Evolutionary conservation across 2,113 vertebrate species (phyloP).

Genomic region (Morphnarchus princeps): DNA sequence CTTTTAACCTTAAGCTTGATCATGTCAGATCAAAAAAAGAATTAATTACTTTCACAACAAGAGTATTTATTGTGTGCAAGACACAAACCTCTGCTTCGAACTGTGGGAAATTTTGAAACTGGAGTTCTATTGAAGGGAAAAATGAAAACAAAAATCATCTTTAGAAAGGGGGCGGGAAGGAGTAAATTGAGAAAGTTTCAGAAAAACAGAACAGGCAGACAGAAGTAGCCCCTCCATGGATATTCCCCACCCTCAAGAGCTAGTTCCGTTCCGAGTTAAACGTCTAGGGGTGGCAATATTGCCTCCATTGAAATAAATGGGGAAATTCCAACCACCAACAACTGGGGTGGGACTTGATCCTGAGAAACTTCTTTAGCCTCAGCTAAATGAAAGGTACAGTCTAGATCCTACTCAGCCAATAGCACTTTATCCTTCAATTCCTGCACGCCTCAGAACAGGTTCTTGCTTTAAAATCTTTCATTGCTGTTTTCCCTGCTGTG

Average conservation of each 20-base stretch:
- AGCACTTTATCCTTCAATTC: background rate
- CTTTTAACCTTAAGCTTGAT: slow-evolving; percentile 6
- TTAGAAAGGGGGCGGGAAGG: background rate
- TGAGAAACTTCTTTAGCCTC: background rate
- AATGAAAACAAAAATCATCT: background rate
- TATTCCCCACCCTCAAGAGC: background rate
- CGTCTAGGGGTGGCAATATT: background rate
- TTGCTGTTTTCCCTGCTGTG: background rate
- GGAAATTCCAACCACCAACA: background rate
- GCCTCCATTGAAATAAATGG: background rate
- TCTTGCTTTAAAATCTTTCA: background rate
- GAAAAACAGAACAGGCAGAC: background rate
- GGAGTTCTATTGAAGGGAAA: background rate
- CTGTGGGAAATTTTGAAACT: background rate
- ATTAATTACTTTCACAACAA: background rate
- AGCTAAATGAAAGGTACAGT: background rate
- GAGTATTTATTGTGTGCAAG: background rate
- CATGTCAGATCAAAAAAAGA: background rate
- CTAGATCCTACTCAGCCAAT: background rate
- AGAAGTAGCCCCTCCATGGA: background rate
- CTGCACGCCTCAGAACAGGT: background rate
- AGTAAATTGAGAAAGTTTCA: background rate
- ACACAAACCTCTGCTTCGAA: background rate
- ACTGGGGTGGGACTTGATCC: background rate
- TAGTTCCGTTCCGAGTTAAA: background rate